Evolutionary conservation across 2,888 invertebrate species (phyloP).

Genomic region (Cheilosia pagana): DNA sequence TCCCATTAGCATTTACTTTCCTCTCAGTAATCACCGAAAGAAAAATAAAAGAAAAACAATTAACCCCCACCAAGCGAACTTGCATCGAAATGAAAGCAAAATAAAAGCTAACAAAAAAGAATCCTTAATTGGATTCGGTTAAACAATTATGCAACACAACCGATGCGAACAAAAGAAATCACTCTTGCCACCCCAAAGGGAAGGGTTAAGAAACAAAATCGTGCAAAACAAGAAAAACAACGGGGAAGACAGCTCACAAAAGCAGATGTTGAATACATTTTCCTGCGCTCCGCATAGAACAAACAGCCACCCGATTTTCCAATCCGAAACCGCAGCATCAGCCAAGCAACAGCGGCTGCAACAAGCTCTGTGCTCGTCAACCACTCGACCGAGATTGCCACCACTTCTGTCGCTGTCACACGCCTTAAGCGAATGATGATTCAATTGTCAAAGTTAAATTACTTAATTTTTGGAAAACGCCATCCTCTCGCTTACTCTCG

Average conservation of each 20-base stretch:
- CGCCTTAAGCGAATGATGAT: constrained; percentile 65
- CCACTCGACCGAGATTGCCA: constrained; percentile 63
- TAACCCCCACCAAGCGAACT: constrained; percentile 17
- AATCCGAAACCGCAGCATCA: constrained; percentile 38
- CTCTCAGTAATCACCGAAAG: background rate
- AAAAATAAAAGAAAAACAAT: constrained; percentile 33
- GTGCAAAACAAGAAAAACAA: constrained; percentile 26
- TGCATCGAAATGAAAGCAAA: constrained; percentile 66
- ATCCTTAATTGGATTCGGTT: constrained; percentile 70
- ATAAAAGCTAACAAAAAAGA: constrained; percentile 32
- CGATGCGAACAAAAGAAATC: constrained; percentile 50
- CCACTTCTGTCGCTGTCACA: constrained; percentile 33
- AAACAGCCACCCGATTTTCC: constrained; percentile 17
- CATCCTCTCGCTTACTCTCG: background rate
- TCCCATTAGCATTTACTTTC: background rate
- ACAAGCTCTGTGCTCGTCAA: constrained; percentile 49
- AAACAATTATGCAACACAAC: constrained; percentile 72
- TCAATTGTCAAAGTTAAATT: constrained; percentile 75
- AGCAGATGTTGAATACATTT: constrained; percentile 61
- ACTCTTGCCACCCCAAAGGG: constrained; percentile 8
- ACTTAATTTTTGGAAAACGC: constrained; percentile 62
- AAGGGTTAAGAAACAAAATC: constrained; percentile 2
- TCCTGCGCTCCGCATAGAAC: constrained; percentile 48
- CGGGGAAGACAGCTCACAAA: constrained; percentile 40
- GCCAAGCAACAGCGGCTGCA: constrained; percentile 54